A percentile compares a stretch with the other conserved stretches of the same genome.
phyloP scores from a whole-genome alignment of 2,113 vertebrate genomes.

The Apteryx owenii region DNA sequence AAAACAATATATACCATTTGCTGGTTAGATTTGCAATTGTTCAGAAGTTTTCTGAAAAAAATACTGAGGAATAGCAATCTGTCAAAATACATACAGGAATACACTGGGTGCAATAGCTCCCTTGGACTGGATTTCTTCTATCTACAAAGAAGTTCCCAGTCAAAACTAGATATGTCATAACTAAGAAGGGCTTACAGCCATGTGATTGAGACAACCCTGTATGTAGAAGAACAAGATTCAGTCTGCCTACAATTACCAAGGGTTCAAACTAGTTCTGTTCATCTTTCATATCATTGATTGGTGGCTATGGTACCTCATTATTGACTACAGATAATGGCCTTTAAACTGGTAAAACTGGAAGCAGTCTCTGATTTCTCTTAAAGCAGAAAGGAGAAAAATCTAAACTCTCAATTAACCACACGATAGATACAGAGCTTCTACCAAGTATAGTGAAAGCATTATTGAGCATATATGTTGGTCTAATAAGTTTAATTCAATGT shows the following conservation, averaged over 20 bases:
- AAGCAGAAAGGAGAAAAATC: background rate
- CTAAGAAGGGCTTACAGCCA: background rate
- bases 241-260: background rate
- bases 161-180: background rate
- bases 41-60: background rate
- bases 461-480: background rate
- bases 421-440: background rate
- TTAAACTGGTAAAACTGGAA: background rate
- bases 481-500: background rate
- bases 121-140: background rate
- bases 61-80: background rate
- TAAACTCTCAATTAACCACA: background rate
- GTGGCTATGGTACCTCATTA: background rate
- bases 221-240: background rate
- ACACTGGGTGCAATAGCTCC: accelerated
- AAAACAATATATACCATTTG: background rate
- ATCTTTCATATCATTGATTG: background rate
- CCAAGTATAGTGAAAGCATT: background rate
- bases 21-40: background rate
- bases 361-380: background rate
- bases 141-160: background rate
- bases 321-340: background rate
- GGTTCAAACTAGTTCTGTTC: background rate
- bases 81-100: background rate
- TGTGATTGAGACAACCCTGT: background rate